Conservation (phyloP, 2,113 vertebrate genomes). For the Parotia lawesii region DNA sequence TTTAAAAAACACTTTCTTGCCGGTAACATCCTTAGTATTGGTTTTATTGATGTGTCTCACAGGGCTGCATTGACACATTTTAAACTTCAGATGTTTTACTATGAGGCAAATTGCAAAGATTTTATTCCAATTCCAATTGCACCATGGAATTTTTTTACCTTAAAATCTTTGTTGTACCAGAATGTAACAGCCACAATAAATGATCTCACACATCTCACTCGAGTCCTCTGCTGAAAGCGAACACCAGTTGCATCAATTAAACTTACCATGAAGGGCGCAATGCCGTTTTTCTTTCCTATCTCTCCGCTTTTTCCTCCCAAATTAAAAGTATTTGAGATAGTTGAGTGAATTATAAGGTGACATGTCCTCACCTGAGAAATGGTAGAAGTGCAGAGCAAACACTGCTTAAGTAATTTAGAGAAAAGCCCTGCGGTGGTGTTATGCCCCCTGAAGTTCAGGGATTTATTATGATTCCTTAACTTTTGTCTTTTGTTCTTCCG, state of each 20-base stretch:
- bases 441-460: not conserved
- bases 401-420: constrained; percentile 11
- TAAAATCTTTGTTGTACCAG: not conserved
- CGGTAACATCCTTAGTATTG: not conserved
- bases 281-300: not conserved
- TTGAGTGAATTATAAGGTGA: constrained; percentile 19
- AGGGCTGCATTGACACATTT: not conserved
- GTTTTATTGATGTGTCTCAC: not conserved
- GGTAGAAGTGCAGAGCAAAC: not conserved
- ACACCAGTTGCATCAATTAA: not conserved
- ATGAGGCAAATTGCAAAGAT: not conserved
- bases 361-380: constrained; percentile 10
- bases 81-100: not conserved
- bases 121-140: not conserved
- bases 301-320: not conserved
- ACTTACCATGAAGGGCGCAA: not conserved
- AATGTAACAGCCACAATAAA: not conserved
- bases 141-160: not conserved
- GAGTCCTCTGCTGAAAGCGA: not conserved
- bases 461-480: not conserved
- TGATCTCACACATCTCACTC: not conserved
- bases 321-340: not conserved
- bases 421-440: not conserved
- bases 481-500: not conserved
- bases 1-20: not conserved